Base-by-base conservation (phyloP, 2,888 invertebrate genomes). In the Hedychridium roseum region DNA sequence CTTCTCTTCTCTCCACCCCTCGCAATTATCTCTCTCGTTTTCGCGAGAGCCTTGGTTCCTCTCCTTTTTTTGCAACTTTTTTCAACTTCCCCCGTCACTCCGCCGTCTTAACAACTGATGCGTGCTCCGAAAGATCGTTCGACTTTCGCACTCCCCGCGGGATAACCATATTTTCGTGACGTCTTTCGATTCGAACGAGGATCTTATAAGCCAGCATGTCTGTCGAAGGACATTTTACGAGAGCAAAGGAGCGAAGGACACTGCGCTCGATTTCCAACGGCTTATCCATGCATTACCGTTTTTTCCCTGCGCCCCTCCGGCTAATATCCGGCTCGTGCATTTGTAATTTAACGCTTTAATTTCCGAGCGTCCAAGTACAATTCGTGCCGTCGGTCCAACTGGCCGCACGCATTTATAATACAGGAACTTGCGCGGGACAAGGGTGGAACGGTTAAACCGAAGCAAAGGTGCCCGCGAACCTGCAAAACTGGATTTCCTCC, bases 401-500 rank as follows among this genome's bases (percentile, higher is more conserved):
- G n/a, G n/a, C n/a, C 31, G 43, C 17, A 28, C 27, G 32, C 40
- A 55, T 54, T 44, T 41, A 34, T 26, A 20, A n/a, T 28, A 37
- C 30, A 47, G 39, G 37, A 40, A 34, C 52, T 23, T 39, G 38
- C 26, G n/a, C 48, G 41, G 42, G 34, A 41, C 39, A 47, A 43
- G 52, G n/a, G n/a, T n/a, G n/a, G 43, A 54, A 60, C 44, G 44
- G 46, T 60, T 50, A 48, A 37, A 31, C 34, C 39, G 35, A 30
- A 31, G 16, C 52, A 38, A 54, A 50, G 54, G 52, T 49, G 54
- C 56, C n/a, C n/a, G 50, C 40, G 52, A 57, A 64, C 66, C 61
- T 62, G 66, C 55, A 64, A 66, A 66, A 66, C 66, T 66, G 66
- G 66, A 66, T 66, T 64, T 51, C 35, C 43, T 46, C 46, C 32